Conservation (phyloP, 2,888 invertebrate species). For the Neria commutata region DNA sequence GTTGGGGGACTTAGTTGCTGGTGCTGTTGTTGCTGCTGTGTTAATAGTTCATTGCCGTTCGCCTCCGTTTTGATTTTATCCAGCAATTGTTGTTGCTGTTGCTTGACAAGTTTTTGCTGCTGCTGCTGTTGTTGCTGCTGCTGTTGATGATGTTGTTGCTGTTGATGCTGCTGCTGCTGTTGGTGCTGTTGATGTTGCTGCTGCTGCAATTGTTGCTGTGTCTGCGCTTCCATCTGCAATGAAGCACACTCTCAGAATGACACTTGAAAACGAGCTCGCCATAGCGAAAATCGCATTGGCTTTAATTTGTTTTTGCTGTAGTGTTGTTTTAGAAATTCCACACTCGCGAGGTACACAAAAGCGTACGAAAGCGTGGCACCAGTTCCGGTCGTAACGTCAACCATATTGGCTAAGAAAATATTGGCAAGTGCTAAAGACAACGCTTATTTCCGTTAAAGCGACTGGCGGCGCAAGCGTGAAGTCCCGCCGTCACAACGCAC, state of each 20-base stretch:
- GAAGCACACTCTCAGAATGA: conserved; percentile 47
- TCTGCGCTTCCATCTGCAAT: conserved; percentile 60
- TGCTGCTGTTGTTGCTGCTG: conserved; percentile 39
- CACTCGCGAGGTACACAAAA: conserved; percentile 27
- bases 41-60: conserved; percentile 39
- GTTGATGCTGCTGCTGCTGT: conserved; percentile 39
- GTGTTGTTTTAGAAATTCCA: too few species aligned
- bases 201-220: conserved; percentile 45
- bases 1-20: conserved; percentile 6
- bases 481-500: background rate
- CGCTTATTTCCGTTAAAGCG: conserved; percentile 19
- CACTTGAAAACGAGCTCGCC: background rate
- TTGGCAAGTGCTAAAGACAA: conserved; percentile 31
- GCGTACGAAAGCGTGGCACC: conserved; percentile 50
- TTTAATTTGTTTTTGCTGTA: too few species aligned
- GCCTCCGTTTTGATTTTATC: conserved; percentile 52
- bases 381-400: conserved; percentile 48
- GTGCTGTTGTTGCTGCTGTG: conserved; percentile 27
- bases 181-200: conserved; percentile 29
- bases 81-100: conserved; percentile 48
- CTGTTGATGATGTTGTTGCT: conserved; percentile 44
- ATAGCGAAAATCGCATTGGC: background rate
- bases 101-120: conserved; percentile 43
- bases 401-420: conserved; percentile 16
- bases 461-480: conserved; percentile 5